Evolutionary conservation across 2,888 invertebrate genomes (phyloP).

Genomic region (Acleris sparsana): DNA sequence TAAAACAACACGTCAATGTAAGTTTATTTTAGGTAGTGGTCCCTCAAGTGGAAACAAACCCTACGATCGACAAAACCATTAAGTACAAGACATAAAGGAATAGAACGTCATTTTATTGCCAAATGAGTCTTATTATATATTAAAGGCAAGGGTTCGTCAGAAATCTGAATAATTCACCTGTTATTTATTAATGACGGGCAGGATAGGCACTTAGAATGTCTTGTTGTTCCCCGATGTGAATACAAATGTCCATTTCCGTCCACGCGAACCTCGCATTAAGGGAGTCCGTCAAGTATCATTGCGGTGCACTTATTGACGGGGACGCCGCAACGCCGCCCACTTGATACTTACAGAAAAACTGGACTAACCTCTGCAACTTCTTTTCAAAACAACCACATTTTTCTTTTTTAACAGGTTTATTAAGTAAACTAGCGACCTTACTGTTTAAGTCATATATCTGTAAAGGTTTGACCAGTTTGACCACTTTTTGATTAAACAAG

Average conservation of each 20-base stretch:
- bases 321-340: slow-evolving; percentile 39
- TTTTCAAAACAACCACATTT: too few relatives aligned
- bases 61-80: neutral
- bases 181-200: slow-evolving; percentile 66
- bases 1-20: too few relatives aligned
- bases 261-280: slow-evolving; percentile 79
- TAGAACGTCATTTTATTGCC: slow-evolving; percentile 39
- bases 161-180: slow-evolving; percentile 66
- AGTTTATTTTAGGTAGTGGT: too few relatives aligned
- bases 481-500: too few relatives aligned
- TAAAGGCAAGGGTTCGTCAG: slow-evolving; percentile 51
- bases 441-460: too few relatives aligned
- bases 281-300: slow-evolving; percentile 63
- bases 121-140: slow-evolving; percentile 53
- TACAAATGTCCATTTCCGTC: slow-evolving; percentile 77
- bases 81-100: slow-evolving; percentile 1
- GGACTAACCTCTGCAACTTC: too few relatives aligned
- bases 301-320: slow-evolving; percentile 49
- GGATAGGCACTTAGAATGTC: slow-evolving; percentile 68
- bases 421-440: too few relatives aligned
- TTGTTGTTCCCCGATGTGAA: slow-evolving; percentile 66
- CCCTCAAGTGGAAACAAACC: too few relatives aligned
- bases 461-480: too few relatives aligned
- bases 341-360: neutral
- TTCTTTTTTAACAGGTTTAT: too few relatives aligned